A percentile compares a stretch with the other conserved stretches of the same genome.
phyloP scores from a whole-genome alignment of 2,888 invertebrate species.

The Drosophila acutilabella region DNA sequence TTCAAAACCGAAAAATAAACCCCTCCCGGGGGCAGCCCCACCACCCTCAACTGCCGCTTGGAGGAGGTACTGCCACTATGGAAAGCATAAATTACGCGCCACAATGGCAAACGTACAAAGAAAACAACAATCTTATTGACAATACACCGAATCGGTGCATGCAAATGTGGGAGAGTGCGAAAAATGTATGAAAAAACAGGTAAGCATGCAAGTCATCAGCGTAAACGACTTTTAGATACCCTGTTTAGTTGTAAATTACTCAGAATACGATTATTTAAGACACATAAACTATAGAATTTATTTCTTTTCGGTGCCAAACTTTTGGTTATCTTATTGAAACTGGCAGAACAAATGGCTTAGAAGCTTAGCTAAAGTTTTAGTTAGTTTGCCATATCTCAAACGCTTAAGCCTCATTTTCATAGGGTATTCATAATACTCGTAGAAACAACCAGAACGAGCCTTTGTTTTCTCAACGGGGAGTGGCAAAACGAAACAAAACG shows the following conservation, averaged over 20 bases:
- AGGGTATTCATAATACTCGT: slow-evolving; percentile 17
- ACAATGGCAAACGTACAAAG: slow-evolving; percentile 44
- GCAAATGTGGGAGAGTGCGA: slow-evolving; percentile 61
- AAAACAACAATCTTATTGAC: slow-evolving; percentile 54
- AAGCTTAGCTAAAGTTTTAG: not conserved
- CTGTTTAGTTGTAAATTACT: not conserved
- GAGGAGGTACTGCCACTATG: slow-evolving; percentile 39
- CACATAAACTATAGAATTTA: not conserved
- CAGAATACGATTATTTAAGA: not conserved
- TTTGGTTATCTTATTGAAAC: not conserved
- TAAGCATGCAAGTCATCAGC: not conserved
- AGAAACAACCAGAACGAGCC: slow-evolving; percentile 23
- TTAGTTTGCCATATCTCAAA: not conserved
- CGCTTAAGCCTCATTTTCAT: not conserved
- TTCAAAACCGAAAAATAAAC: slow-evolving; percentile 9
- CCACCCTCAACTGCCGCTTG: not conserved
- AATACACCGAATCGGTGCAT: slow-evolving; percentile 63
- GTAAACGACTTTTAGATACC: slow-evolving; percentile 7
- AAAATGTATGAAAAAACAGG: slow-evolving; percentile 31
- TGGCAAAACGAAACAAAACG: slow-evolving; percentile 37
- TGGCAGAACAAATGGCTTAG: not conserved
- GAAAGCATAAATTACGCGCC: slow-evolving; percentile 66
- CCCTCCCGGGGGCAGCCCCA: not conserved
- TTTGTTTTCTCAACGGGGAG: slow-evolving; percentile 46
- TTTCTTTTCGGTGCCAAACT: too few species aligned